These are phyloP conservation scores for Chiloscyllium punctatum DNA, from an alignment of 2,797 vertebrate species.

Conservation along the genomic window DNA sequence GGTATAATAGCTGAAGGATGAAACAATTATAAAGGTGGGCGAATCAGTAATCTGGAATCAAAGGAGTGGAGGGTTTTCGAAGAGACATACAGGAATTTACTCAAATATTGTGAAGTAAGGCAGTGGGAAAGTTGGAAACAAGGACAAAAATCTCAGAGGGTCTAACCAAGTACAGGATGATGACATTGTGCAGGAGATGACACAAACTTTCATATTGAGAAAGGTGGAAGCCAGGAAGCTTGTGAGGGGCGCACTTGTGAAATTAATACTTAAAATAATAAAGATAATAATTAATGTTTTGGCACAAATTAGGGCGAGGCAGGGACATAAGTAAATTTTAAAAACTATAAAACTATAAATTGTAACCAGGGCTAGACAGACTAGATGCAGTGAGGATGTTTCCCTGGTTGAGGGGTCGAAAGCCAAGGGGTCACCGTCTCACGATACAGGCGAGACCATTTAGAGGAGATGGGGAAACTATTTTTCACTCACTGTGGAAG, in stretches of 20 bases:
- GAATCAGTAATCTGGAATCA: background rate
- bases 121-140: background rate
- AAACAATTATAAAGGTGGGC: background rate
- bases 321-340: background rate
- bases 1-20: background rate
- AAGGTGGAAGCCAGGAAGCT: background rate
- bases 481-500: no score
- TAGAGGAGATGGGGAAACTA: no score
- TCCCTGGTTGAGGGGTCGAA: no score
- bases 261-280: background rate
- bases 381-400: no score
- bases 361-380: no score
- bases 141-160: background rate
- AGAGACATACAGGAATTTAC: background rate
- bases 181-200: background rate
- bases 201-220: background rate
- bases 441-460: no score
- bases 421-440: no score
- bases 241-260: background rate
- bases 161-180: background rate
- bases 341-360: no score
- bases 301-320: background rate
- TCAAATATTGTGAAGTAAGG: background rate
- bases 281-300: background rate
- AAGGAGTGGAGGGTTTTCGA: background rate